Conservation (phyloP, 2,888 invertebrate species). For the Lamellibrachia satsuma region DNA sequence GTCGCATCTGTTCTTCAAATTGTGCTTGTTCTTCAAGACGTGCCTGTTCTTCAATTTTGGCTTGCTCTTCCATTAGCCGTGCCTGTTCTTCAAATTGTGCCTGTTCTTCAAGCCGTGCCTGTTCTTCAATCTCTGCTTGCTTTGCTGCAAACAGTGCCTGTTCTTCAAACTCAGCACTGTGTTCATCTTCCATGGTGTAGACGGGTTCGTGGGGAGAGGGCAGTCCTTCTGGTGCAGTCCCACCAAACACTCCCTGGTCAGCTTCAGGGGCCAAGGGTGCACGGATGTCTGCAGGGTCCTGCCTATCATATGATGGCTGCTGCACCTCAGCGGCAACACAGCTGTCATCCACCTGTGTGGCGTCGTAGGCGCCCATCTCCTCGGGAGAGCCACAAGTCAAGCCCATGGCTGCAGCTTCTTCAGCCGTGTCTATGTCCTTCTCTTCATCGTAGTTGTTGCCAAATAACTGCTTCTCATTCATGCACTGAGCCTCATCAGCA, state of each 20-base stretch:
- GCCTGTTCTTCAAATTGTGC: not conserved
- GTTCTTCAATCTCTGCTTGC: constrained; percentile 22
- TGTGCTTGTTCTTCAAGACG: not conserved
- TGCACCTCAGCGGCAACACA: not conserved
- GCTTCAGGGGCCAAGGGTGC: constrained; percentile 36
- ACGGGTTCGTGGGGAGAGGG: constrained; percentile 29
- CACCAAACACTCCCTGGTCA: constrained; percentile 33
- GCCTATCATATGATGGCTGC: constrained; percentile 18
- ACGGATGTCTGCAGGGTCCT: constrained; percentile 28
- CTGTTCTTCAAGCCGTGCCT: constrained; percentile 14
- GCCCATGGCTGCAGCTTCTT: not conserved
- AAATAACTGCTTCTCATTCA: constrained; percentile 13
- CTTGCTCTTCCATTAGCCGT: not conserved
- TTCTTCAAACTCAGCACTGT: constrained; percentile 25
- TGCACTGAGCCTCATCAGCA: constrained; percentile 19
- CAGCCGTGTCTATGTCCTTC: constrained; percentile 41
- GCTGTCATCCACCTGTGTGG: not conserved
- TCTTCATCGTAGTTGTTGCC: constrained; percentile 48
- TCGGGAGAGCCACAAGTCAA: not conserved
- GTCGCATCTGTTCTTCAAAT: not conserved
- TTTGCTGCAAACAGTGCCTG: constrained; percentile 25
- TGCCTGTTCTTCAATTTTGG: not conserved
- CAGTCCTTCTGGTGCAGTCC: constrained; percentile 36
- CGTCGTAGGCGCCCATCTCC: not conserved
- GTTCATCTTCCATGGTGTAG: constrained; percentile 26